Base-by-base conservation (phyloP, 2,888 invertebrate genomes). In the Apoda limacodes region DNA sequence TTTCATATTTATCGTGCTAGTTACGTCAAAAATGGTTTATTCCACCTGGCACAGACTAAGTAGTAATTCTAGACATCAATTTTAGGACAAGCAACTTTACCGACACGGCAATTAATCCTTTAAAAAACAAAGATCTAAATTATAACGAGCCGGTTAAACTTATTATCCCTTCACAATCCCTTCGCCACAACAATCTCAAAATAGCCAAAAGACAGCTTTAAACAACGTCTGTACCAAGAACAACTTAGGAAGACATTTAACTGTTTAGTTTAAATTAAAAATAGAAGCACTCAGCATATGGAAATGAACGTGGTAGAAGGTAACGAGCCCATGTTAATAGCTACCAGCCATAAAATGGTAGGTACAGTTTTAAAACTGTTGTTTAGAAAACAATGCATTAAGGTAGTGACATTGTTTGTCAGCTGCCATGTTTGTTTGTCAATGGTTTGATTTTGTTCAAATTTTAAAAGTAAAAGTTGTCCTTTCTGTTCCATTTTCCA, bases 371-470 rank as follows among this genome's bases (percentile, higher is more conserved):
- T 48, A 50, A 47, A 45, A 38, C 42, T 43, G 50, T 55, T 70
- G 70, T 75, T 72, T 70, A 50, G 51, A 60, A 62, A 67, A 74
- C 72, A 72, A 67, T 65, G 68, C 70, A 69, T 71, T 70, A 65
- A 58, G 40, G 33, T 24, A 40, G 37, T 42, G 55, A 54, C 54
- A 45, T 46, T 48, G 55, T 63, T 58, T 55, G 55, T 57, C 52
- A 53, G 52, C 37, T 43, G 37, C 30, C 37, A 37, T 41, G 39
- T 40, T 36, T 7, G 7, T 17, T 17, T 33, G 35, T 35, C 26
- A 30, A 15, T 32, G 25, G 29, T 34, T 30, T 33, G 38, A 33
- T 39, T 22, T 22, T 39, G 22, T 39, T 43, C 30, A 25, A 32
- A 37, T 32, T 39, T 37, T 30, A 23, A 34, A 24, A 25, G 22